A percentile compares a stretch with the other conserved stretches of the same genome.
Conservation (phyloP, 1,140 invertebrate species). For the Saccostrea glomerata region DNA sequence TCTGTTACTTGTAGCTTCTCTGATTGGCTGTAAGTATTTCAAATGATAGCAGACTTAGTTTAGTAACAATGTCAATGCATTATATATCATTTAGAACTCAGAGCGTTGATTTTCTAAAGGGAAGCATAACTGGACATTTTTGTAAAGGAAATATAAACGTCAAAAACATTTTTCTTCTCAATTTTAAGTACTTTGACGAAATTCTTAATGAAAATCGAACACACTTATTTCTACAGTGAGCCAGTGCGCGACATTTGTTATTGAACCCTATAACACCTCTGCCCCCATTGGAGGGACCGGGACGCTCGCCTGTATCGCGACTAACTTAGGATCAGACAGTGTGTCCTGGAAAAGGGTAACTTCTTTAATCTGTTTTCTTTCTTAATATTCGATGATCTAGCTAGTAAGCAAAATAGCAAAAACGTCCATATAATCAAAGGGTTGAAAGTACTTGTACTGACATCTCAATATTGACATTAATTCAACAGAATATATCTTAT, state of each 20-base stretch:
- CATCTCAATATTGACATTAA: too few species aligned
- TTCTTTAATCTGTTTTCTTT: not conserved
- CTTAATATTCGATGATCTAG: not conserved
- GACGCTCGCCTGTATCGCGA: slow-evolving; percentile 52
- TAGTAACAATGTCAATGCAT: too few species aligned
- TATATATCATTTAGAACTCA: too few species aligned
- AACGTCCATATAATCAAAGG: not conserved
- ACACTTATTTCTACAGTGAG: slow-evolving; percentile 30
- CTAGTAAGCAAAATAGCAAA: not conserved
- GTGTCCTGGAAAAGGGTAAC: slow-evolving; percentile 57
- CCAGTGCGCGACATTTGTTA: slow-evolving; percentile 47
- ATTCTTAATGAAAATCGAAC: too few species aligned
- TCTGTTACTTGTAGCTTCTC: not conserved
- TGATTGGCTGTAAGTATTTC: slow-evolving; percentile 7
- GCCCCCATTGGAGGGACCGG: slow-evolving; percentile 46
- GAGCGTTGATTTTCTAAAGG: too few species aligned
- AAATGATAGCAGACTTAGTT: too few species aligned
- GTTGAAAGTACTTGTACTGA: not conserved
- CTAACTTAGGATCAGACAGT: slow-evolving; percentile 44
- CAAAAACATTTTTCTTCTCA: too few species aligned
- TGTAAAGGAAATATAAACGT: too few species aligned
- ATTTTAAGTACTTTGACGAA: too few species aligned
- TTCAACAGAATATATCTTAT: not conserved
- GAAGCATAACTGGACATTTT: too few species aligned
- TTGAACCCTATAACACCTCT: slow-evolving; percentile 54